Conservation (phyloP, 2,888 invertebrate genomes). For the Herminia tarsipennalis region DNA sequence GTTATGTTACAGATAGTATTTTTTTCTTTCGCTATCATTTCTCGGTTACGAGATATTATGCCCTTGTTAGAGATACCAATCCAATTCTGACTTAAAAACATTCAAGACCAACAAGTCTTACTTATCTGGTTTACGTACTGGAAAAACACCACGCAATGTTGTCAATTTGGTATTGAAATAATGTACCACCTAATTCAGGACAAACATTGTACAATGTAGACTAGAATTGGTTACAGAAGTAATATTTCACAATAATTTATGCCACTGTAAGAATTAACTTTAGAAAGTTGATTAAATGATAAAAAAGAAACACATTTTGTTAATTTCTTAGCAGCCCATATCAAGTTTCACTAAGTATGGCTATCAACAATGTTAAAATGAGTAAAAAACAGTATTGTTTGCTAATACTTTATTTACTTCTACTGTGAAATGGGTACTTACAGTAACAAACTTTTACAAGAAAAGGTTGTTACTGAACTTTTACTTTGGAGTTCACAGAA, state of each 20-base stretch:
- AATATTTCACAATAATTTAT: constrained; percentile 8
- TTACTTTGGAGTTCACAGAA: too few species aligned
- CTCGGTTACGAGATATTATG: constrained; percentile 22
- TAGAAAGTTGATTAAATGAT: not conserved
- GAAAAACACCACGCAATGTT: constrained; percentile 42
- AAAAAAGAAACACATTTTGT: not conserved
- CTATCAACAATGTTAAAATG: not conserved
- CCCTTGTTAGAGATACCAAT: constrained; percentile 24
- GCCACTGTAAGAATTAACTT: not conserved
- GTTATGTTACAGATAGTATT: constrained; percentile 61
- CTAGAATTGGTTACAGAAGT: constrained; percentile 4
- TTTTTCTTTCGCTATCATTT: constrained; percentile 27
- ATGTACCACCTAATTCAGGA: too few species aligned
- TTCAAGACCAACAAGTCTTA: constrained; percentile 46
- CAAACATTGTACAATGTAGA: constrained; percentile 10
- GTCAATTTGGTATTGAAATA: constrained; percentile 20
- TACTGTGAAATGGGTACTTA: too few species aligned
- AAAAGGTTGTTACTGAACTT: too few species aligned
- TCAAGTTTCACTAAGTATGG: not conserved
- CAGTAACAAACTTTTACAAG: too few species aligned
- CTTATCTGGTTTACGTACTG: constrained; percentile 43
- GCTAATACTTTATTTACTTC: too few species aligned
- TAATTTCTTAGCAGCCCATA: not conserved
- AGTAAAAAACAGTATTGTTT: too few species aligned
- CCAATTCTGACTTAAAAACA: constrained; percentile 43